phyloP scores from a whole-genome alignment of 2,888 invertebrate species.

The Salpingus planirostris region DNA sequence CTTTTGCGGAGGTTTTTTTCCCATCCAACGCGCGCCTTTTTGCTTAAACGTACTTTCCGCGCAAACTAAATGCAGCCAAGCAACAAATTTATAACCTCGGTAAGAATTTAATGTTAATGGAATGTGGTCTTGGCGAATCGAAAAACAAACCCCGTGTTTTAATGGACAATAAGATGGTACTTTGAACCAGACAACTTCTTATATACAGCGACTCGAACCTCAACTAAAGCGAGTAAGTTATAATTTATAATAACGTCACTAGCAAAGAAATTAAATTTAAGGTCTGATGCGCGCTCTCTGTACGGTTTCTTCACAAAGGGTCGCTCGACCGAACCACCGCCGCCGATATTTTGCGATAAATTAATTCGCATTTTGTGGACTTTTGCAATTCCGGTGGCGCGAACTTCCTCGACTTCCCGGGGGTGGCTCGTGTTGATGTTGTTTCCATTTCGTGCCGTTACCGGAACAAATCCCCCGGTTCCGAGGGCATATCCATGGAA shows the following conservation, averaged over 20 bases:
- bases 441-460: too few relatives aligned
- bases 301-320: conserved; percentile 28
- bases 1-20: too few relatives aligned
- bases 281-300: too few relatives aligned
- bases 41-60: conserved; percentile 16
- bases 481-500: too few relatives aligned
- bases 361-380: too few relatives aligned
- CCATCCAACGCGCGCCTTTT: too few relatives aligned
- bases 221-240: conserved; percentile 35
- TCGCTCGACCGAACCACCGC: too few relatives aligned
- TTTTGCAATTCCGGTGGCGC: too few relatives aligned
- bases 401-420: too few relatives aligned
- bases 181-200: conserved; percentile 38
- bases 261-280: conserved; percentile 35
- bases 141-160: conserved; percentile 38
- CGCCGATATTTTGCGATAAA: too few relatives aligned
- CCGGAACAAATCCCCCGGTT: too few relatives aligned
- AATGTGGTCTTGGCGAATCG: conserved; percentile 35
- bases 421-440: too few relatives aligned
- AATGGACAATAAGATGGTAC: conserved; percentile 39
- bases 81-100: conserved; percentile 36
- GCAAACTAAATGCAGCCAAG: conserved; percentile 22
- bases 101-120: conserved; percentile 37
- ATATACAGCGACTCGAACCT: conserved; percentile 23
- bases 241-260: conserved; percentile 38